phyloP scores from a whole-genome alignment of 1,140 invertebrate species.

The Caenorhabditis brenneri region DNA sequence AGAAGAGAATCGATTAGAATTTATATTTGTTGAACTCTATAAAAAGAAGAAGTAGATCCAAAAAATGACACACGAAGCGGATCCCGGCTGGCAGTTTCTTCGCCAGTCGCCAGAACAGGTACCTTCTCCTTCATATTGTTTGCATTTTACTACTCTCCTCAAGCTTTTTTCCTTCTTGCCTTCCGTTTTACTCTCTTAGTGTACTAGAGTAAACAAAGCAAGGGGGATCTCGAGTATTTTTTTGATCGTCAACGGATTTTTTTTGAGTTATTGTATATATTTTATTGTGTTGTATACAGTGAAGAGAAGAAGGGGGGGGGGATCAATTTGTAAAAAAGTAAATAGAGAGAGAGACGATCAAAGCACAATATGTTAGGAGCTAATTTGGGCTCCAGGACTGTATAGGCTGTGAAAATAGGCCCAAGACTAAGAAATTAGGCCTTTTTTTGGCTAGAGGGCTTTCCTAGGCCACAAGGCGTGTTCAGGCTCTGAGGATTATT shows the following conservation, averaged over 20 bases:
- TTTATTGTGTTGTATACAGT: too few relatives aligned
- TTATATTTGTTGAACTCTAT: too few relatives aligned
- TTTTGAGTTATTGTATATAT: background rate
- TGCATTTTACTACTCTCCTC: constrained; percentile 7
- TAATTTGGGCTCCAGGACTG: too few relatives aligned
- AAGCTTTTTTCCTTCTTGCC: background rate
- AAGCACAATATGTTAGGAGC: too few relatives aligned
- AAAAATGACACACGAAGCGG: constrained; percentile 53
- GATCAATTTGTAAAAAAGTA: background rate
- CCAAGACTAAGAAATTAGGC: too few relatives aligned
- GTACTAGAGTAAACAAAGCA: background rate
- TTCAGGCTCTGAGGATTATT: too few relatives aligned
- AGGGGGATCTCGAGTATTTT: constrained; percentile 1
- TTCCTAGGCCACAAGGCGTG: too few relatives aligned
- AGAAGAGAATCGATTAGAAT: too few relatives aligned
- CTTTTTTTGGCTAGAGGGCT: too few relatives aligned
- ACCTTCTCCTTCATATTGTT: background rate
- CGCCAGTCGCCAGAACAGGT: constrained; percentile 68
- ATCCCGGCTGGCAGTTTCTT: constrained; percentile 70
- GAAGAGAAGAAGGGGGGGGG: too few relatives aligned
- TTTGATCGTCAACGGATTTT: background rate
- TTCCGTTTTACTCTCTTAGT: background rate
- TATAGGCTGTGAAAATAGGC: too few relatives aligned
- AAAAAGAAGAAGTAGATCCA: constrained; percentile 30
- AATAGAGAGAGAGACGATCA: too few relatives aligned